These are phyloP conservation scores for Polypedilum pembai DNA, from an alignment of 1,140 invertebrate genomes.

Conservation along the genomic window DNA sequence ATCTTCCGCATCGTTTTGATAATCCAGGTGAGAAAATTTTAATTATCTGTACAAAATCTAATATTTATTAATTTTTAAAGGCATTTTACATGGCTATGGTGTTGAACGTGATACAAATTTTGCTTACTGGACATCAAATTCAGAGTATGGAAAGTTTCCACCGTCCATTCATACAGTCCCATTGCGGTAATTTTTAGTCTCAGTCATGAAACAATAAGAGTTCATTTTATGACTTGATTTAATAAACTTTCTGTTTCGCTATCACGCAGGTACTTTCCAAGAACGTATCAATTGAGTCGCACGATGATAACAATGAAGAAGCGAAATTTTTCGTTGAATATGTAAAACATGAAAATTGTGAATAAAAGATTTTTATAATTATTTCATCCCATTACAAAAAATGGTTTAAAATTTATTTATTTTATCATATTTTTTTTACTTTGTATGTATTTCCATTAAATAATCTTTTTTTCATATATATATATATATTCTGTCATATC, in stretches of 20 bases:
- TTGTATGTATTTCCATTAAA: not conserved
- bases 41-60: no score
- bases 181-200: not conserved
- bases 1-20: no score
- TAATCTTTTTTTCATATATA: not conserved
- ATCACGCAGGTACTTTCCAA: not conserved
- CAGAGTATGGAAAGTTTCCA: not conserved
- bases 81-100: not conserved
- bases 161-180: not conserved
- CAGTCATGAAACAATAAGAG: not conserved
- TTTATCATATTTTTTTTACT: not conserved
- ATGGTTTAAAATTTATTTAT: slow-evolving; percentile 20
- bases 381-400: slow-evolving; percentile 18
- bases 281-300: not conserved
- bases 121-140: not conserved
- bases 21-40: no score
- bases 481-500: no score
- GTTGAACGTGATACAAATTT: not conserved
- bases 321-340: not conserved
- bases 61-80: no score
- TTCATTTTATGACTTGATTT: not conserved
- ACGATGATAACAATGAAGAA: not conserved
- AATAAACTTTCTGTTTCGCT: not conserved
- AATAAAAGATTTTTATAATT: not conserved
- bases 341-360: not conserved